Percentiles rank a stretch among this genome's conserved stretches.
phyloP scores from a whole-genome alignment of 2,797 vertebrate genomes.

The Poeciliopsis turneri region DNA sequence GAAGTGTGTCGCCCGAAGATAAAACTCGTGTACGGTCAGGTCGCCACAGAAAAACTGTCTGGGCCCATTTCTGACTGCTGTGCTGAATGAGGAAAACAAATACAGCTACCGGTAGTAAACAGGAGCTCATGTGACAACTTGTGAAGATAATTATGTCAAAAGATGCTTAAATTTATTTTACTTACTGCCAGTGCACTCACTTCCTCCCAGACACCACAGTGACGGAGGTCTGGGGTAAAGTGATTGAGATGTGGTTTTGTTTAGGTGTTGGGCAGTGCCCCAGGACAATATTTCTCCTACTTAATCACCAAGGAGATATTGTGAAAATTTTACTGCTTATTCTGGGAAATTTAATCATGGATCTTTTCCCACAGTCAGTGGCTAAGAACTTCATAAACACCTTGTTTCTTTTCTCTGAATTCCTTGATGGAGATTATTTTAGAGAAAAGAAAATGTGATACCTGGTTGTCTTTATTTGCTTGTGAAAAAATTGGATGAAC shows the following conservation, averaged over 20 bases:
- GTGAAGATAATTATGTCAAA: slow-evolving; percentile 43
- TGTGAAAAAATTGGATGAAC: slow-evolving; percentile 57
- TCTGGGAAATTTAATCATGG: slow-evolving; percentile 65
- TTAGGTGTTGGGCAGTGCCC: slow-evolving; percentile 57
- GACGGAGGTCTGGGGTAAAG: slow-evolving; percentile 31
- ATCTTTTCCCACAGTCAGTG: slow-evolving; percentile 63
- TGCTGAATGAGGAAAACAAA: slow-evolving; percentile 70
- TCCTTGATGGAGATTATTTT: not conserved
- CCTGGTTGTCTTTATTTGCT: slow-evolving; percentile 59
- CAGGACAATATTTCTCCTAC: slow-evolving; percentile 50
- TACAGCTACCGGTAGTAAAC: slow-evolving; percentile 50
- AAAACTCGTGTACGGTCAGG: slow-evolving; percentile 77
- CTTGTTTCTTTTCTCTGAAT: slow-evolving; percentile 38
- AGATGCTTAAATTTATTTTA: slow-evolving; percentile 21
- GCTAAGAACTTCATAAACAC: slow-evolving; percentile 52
- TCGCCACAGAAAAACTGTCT: slow-evolving; percentile 65
- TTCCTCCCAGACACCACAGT: slow-evolving; percentile 20
- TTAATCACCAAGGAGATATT: slow-evolving; percentile 64
- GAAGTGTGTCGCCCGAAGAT: slow-evolving; percentile 79
- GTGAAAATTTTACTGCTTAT: slow-evolving; percentile 61
- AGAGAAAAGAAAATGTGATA: slow-evolving; percentile 63
- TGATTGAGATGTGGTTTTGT: slow-evolving; percentile 73
- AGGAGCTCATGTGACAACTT: slow-evolving; percentile 47
- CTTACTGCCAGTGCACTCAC: slow-evolving; percentile 10
- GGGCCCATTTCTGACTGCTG: slow-evolving; percentile 51